Base-by-base conservation (phyloP, 2,888 invertebrate species). In the Sinopyrophorus schimmeli region DNA sequence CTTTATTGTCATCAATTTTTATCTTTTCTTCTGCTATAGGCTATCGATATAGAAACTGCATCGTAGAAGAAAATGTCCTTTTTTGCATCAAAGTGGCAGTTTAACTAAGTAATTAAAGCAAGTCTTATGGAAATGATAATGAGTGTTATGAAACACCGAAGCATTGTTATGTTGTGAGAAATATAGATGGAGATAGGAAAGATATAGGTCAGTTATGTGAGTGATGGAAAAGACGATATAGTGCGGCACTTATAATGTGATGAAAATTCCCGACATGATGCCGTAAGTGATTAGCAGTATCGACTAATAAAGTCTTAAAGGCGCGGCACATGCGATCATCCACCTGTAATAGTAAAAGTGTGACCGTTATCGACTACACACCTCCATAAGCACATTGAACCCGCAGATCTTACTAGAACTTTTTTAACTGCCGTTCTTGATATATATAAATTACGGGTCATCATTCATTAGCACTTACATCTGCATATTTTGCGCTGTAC, bases 261-360 rank as follows among this genome's bases (percentile, higher is more conserved):
- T 27, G 18, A 49, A 37, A 43, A 49, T 49, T 42, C 49, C n/a
- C 49, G 31, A 31, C 49, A 49, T 43, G 49, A 26, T 32, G 43
- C 43, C 27, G 32, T 34, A 43, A 37, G 38, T 46, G 30, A 38
- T 46, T 46, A 46, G 46, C 37, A 46, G 46, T 31, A 38, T 15
- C 27, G 26, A 39, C 43, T 49, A 49, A 49, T 49, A 49, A 49
- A 49, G 38, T 43, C 44, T 49, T 43, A 32, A 32, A 52, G 51
- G 46, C 42, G 47, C 51, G 51, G 47, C 47, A 47, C 42, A 47
- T 42, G 53, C 58, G 58, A 55, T 55, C 59, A 59, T 57, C 59
- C 57, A 59, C 59, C 59, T 59, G 55, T 53, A 55, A 59, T 50
- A 59, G 59, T 59, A 57, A 59, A 59, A 59, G 59, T 55, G 57